Evolutionary conservation across 23 tunicate species (phyloP).

Genomic region (Halocynthia aurantium): DNA sequence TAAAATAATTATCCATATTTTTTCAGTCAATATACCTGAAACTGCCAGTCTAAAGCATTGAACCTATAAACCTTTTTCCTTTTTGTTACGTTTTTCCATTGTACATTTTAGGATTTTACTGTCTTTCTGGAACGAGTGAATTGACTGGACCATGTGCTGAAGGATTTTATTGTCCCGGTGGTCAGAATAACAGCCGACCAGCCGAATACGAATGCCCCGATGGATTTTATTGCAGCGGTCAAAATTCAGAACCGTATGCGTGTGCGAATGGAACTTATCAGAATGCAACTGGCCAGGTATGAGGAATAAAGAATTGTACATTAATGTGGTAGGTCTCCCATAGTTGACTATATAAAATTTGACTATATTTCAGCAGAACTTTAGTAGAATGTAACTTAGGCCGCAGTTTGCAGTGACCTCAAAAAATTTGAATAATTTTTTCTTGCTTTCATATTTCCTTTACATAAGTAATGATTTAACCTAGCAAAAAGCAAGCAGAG

Average conservation of each 20-base stretch:
- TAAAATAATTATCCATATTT: neutral
- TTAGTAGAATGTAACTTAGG: no score
- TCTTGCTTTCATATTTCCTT: no score
- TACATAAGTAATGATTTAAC: no score
- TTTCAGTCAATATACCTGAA: neutral
- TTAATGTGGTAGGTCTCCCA: neutral
- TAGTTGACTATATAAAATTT: neutral
- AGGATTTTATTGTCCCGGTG: conserved; percentile 77
- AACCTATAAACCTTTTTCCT: neutral
- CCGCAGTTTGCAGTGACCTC: no score
- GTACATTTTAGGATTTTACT: conserved; percentile 49
- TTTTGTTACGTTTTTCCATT: neutral
- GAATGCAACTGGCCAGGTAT: conserved; percentile 29
- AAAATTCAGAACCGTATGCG: conserved; percentile 28
- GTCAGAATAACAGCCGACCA: conserved; percentile 57
- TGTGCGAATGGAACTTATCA: conserved; percentile 93
- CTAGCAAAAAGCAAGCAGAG: no score
- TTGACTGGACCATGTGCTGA: conserved; percentile 46
- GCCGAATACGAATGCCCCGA: conserved; percentile 52
- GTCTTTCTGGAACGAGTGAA: conserved; percentile 49
- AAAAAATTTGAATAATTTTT: no score
- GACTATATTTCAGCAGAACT: no score
- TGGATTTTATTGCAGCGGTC: conserved; percentile 65
- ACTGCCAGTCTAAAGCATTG: neutral
- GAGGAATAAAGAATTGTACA: neutral